These are phyloP conservation scores for Zaprionus lineosus DNA, from an alignment of 2,888 invertebrate species.

Conservation along the genomic window DNA sequence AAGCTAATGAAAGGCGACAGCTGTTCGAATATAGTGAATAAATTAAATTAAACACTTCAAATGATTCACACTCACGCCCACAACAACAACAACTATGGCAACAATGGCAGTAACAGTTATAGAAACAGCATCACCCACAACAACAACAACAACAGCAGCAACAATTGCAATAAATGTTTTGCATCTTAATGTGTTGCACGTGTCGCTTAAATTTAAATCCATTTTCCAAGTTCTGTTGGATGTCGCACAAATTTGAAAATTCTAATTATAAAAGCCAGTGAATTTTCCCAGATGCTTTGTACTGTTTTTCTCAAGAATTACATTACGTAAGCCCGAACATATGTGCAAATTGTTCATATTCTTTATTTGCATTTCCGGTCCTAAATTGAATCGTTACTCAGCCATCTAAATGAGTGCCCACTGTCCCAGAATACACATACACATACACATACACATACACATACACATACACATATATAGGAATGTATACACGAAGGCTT, in stretches of 20 bases:
- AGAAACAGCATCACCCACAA: slow-evolving; percentile 28
- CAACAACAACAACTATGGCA: no score
- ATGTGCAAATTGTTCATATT: no score
- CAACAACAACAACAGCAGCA: background rate
- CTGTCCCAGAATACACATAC: background rate
- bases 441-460: no score
- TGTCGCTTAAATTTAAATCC: slow-evolving; percentile 35
- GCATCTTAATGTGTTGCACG: slow-evolving; percentile 29
- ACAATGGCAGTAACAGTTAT: no score
- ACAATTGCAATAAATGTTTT: no score
- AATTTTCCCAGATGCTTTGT: slow-evolving; percentile 11
- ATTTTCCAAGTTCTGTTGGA: slow-evolving; percentile 38
- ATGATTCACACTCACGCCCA: no score
- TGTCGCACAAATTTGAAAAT: slow-evolving; percentile 45
- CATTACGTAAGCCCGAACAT: slow-evolving; percentile 47
- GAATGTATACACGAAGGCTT: slow-evolving; percentile 3
- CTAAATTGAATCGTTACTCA: no score
- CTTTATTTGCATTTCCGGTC: no score
- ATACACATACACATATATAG: no score
- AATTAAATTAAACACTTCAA: slow-evolving; percentile 27
- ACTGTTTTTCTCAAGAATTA: slow-evolving; percentile 16
- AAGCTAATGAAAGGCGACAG: no score
- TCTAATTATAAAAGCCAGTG: slow-evolving; percentile 39
- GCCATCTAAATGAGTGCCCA: slow-evolving; percentile 23
- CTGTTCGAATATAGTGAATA: no score